Evolutionary conservation across 1,140 invertebrate species (phyloP).

Genomic region (Ridgeia piscesae): DNA sequence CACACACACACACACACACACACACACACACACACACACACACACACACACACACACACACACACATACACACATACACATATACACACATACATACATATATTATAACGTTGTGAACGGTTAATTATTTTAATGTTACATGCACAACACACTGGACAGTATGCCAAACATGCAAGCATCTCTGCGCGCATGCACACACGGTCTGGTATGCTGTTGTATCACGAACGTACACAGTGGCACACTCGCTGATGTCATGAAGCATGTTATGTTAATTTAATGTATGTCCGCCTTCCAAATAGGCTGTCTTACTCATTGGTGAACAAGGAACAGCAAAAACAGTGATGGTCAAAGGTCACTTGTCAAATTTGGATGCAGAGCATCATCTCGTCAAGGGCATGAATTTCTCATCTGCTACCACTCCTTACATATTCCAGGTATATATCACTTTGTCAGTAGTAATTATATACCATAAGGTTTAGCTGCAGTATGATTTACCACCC

Average conservation of each 20-base stretch:
- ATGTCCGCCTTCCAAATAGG: slow-evolving; percentile 56
- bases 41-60: too few relatives aligned
- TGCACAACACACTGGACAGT: too few relatives aligned
- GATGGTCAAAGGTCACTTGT: slow-evolving; percentile 94
- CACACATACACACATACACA: too few relatives aligned
- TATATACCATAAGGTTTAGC: not conserved
- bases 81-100: too few relatives aligned
- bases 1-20: too few relatives aligned
- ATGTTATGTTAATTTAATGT: not conserved
- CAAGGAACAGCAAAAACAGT: slow-evolving; percentile 95
- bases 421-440: slow-evolving; percentile 80
- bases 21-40: too few relatives aligned
- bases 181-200: not conserved
- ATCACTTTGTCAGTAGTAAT: not conserved
- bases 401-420: slow-evolving; percentile 93
- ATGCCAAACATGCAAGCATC: too few relatives aligned
- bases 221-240: not conserved
- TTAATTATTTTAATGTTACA: too few relatives aligned
- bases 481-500: not conserved
- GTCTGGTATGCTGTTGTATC: not conserved
- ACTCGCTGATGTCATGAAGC: not conserved
- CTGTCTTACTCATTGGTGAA: slow-evolving; percentile 86
- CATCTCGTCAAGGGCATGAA: slow-evolving; percentile 86
- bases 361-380: slow-evolving; percentile 83
- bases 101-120: too few relatives aligned